phyloP scores from a whole-genome alignment of 2,797 vertebrate species.

The Ceryle rudis region DNA sequence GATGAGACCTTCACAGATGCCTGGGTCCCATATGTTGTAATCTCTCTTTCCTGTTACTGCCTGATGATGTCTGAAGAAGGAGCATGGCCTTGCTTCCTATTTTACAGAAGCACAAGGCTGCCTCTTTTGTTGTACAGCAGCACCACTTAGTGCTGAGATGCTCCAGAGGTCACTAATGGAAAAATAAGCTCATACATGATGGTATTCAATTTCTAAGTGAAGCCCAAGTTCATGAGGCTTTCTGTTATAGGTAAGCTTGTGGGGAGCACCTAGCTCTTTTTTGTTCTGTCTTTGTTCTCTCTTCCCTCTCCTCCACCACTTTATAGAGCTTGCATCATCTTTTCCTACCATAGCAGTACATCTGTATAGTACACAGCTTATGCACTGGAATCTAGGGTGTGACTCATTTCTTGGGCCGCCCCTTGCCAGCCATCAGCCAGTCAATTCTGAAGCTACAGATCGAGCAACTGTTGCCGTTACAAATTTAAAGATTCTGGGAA shows the following conservation, averaged over 20 bases:
- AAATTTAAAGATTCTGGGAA: background rate
- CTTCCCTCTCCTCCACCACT: background rate
- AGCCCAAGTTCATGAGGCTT: background rate
- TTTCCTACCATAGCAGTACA: background rate
- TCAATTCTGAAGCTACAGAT: background rate
- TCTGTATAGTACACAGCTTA: background rate
- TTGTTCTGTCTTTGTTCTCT: background rate
- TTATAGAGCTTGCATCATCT: background rate
- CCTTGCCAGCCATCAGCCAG: background rate
- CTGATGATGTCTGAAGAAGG: background rate
- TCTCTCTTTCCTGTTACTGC: background rate
- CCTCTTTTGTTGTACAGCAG: conserved; percentile 32
- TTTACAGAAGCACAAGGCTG: background rate
- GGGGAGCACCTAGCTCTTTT: background rate
- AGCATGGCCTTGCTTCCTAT: background rate
- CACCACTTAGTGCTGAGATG: conserved; percentile 53
- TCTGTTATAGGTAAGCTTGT: background rate
- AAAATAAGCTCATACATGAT: background rate
- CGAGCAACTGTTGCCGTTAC: background rate
- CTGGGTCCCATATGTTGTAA: background rate
- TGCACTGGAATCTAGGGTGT: background rate
- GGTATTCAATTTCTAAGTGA: background rate
- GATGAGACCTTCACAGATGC: background rate
- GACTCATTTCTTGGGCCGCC: background rate
- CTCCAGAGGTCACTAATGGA: background rate